Conservation (phyloP, 2,888 invertebrate genomes). For the Agrilus cyanescens region DNA sequence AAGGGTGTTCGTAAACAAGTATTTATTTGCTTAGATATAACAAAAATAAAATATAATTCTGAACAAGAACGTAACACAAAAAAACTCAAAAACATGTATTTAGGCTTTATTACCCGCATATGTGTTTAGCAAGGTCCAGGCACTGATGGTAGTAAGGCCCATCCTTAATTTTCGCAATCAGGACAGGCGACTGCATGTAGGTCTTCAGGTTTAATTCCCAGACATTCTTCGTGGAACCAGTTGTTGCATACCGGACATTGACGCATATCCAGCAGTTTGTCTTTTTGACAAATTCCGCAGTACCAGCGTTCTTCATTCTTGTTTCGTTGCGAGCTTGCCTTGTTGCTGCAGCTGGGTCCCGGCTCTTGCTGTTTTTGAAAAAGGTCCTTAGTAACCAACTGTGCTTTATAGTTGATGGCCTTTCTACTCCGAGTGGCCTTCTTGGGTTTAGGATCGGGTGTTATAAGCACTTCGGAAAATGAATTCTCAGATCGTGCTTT, state of each 20-base stretch:
- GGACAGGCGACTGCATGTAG: no score
- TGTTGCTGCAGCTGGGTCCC: neutral
- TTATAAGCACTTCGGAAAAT: conserved; percentile 4
- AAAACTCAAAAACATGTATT: no score
- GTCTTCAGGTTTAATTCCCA: neutral
- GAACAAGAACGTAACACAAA: no score
- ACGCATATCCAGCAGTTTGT: conserved; percentile 6
- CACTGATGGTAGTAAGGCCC: no score
- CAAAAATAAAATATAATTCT: no score
- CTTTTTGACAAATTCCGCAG: conserved; percentile 6
- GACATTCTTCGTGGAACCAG: conserved; percentile 7
- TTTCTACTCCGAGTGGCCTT: conserved; percentile 4
- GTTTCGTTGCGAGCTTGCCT: neutral
- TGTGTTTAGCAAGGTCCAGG: no score
- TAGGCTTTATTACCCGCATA: no score
- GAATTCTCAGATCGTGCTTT: no score
- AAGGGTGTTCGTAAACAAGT: no score
- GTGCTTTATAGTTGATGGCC: conserved; percentile 8
- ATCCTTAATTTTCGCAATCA: no score
- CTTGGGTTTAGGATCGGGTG: neutral
- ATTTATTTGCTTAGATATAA: no score
- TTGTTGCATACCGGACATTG: conserved; percentile 2
- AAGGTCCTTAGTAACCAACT: conserved; percentile 8
- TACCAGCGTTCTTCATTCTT: conserved; percentile 6
- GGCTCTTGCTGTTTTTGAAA: conserved; percentile 5